Percentiles rank a stretch among this genome's conserved stretches.
Conservation (phyloP, 2,113 vertebrate species). For the Ondatra zibethicus region DNA sequence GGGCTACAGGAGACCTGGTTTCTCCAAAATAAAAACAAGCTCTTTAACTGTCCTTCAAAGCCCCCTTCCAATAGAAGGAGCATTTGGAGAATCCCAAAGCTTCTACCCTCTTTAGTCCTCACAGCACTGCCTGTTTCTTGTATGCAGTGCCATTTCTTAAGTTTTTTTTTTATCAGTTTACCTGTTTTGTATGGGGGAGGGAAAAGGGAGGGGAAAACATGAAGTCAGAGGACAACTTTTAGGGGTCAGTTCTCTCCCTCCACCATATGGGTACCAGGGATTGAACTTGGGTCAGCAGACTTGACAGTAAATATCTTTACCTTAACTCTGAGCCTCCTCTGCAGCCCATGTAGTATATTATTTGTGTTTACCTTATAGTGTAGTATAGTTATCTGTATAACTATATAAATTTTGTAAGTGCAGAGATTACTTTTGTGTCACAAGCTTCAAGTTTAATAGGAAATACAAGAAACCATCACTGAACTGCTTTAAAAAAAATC, state of each 20-base stretch:
- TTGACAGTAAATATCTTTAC: neutral
- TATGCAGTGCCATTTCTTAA: neutral
- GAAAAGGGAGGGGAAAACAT: neutral
- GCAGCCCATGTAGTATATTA: neutral
- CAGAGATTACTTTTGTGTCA: constrained; percentile 44
- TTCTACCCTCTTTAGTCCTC: constrained; percentile 24
- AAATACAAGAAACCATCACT: constrained; percentile 35
- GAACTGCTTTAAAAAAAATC: constrained; percentile 48
- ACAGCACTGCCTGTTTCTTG: constrained; percentile 32
- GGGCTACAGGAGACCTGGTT: neutral
- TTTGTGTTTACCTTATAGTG: constrained; percentile 23
- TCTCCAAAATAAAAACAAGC: constrained; percentile 20
- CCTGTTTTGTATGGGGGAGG: neutral
- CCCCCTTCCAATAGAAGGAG: neutral
- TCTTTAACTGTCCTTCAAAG: constrained; percentile 48
- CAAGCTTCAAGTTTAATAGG: constrained; percentile 47
- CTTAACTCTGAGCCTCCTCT: neutral
- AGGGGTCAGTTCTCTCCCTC: neutral
- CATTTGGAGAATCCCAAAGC: constrained; percentile 21
- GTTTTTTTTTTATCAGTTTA: neutral
- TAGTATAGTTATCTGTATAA: neutral
- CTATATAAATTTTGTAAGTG: constrained; percentile 35
- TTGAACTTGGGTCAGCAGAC: neutral
- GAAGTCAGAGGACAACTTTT: neutral
- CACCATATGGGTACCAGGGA: neutral